Evolutionary conservation across 2,888 invertebrate species (phyloP), one percentile per base, ranked within the genome.

Genomic region (Eupithecia dodoneata): DNA sequence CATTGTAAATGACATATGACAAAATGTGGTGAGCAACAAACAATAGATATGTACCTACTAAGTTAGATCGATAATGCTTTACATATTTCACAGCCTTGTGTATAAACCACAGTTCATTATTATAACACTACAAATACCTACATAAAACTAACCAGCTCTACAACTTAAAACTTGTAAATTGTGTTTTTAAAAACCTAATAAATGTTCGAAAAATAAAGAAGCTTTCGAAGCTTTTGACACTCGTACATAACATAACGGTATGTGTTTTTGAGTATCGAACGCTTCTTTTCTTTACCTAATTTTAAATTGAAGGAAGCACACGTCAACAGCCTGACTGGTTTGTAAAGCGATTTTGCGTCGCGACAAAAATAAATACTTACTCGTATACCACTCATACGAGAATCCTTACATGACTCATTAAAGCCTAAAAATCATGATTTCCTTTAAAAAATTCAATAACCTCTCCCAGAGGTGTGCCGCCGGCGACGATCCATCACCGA

Each of bases 401-500:
- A 55, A 55, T n/a, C 7, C 15, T 55, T 18, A 18, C n/a, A 3
- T 18, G 10, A 63, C 63, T 30, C 63, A 18, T 30, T 18, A 18
- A 18, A 30, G 12, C 0, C 30, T 12, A 30, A 63, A 63, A 30
- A 63, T 63, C 10, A 30, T 10, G 4, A 13, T 70, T 70, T 70
- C 47, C 30, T 18, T n/a, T 12, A 13, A 77, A 18, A 77, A 81
- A 77, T 76, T 73, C 5, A 81, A 81, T 83, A 87, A 79, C 65
- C 81, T 84, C 85, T 82, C 86, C 79, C 49, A 80, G 83, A 81
- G 88, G 87, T 92, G 90, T 86, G 87, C 69, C 89, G 94, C 80
- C 94, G 93, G 87, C 89, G 90, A 92, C 94, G 90, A 91, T 94
- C 93, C 89, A 83, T 87, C 94, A 86, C 89, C 94, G 94, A 94